Percentiles rank a stretch among this genome's conserved stretches.
Evolutionary conservation across 2,888 invertebrate genomes (phyloP).

Genomic region (Macrophya annulata): DNA sequence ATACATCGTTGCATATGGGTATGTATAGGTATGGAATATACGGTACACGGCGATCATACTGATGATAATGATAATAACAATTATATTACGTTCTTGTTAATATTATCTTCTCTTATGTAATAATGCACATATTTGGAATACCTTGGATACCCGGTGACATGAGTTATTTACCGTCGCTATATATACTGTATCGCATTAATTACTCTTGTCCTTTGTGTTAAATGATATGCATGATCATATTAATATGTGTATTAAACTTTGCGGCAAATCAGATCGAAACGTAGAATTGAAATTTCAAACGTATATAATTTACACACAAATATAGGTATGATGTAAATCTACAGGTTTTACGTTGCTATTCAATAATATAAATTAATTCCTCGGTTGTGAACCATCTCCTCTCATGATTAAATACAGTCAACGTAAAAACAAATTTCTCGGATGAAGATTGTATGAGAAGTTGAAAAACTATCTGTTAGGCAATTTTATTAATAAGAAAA

Average conservation of each 20-base stretch:
- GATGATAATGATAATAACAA: slow-evolving; percentile 51
- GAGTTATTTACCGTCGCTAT: slow-evolving; percentile 36
- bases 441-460: neutral
- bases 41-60: slow-evolving; percentile 29
- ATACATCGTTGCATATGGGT: neutral
- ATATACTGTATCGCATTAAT: slow-evolving; percentile 15
- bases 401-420: neutral
- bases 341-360: neutral
- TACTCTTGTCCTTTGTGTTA: slow-evolving; percentile 1
- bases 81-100: slow-evolving; percentile 35
- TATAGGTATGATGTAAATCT: neutral
- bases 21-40: neutral
- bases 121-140: slow-evolving; percentile 51
- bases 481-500: neutral
- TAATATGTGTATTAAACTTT: slow-evolving; percentile 7
- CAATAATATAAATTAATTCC: neutral
- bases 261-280: neutral
- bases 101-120: slow-evolving; percentile 35
- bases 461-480: neutral
- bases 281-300: neutral
- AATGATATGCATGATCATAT: slow-evolving; percentile 16
- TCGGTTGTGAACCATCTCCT: neutral
- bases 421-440: neutral
- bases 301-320: neutral
- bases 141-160: slow-evolving; percentile 26